Evolutionary conservation across 2,113 vertebrate genomes (phyloP).

Genomic region (Rallus limicola): DNA sequence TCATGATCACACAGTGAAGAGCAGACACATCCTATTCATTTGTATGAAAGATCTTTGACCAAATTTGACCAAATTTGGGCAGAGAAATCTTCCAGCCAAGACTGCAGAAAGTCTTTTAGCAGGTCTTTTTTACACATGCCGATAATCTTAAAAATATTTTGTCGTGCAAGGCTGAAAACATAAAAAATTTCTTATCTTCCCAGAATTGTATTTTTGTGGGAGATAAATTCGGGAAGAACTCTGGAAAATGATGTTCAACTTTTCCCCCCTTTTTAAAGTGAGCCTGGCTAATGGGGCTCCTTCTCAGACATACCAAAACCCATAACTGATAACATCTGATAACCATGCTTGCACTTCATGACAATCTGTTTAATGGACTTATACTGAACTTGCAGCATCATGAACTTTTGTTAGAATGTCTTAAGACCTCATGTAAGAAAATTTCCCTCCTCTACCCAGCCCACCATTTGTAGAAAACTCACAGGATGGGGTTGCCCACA

Average conservation of each 20-base stretch:
- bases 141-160: background rate
- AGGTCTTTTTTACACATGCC: background rate
- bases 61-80: background rate
- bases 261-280: background rate
- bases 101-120: background rate
- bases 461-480: background rate
- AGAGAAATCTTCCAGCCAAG: background rate
- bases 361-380: background rate
- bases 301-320: background rate
- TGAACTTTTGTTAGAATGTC: background rate
- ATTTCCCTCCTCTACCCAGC: background rate
- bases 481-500: accelerated
- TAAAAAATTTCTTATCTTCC: background rate
- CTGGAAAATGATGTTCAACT: background rate
- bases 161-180: background rate
- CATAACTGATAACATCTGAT: background rate
- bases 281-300: background rate
- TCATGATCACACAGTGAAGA: accelerated
- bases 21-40: background rate
- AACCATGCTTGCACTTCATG: background rate
- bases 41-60: background rate
- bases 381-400: accelerated
- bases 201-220: background rate
- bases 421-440: accelerated
- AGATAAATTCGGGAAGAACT: background rate